Conservation (phyloP, 1,140 invertebrate genomes). For the Drosophila suzukii region DNA sequence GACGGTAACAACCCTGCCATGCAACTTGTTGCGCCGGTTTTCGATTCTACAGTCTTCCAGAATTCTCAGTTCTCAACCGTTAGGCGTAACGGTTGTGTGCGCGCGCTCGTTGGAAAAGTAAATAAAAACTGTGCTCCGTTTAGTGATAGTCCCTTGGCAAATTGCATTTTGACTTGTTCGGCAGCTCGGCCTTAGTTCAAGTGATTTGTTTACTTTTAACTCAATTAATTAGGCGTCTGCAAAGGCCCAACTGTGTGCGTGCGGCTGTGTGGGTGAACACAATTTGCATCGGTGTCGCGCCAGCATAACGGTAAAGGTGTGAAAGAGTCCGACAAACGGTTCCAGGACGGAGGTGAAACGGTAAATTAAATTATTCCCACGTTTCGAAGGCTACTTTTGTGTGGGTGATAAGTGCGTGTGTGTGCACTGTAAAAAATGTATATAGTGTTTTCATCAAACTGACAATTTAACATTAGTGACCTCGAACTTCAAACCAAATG, state of each 20-base stretch:
- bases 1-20: no score
- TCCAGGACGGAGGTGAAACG: constrained; percentile 34
- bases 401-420: background rate
- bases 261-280: constrained; percentile 11
- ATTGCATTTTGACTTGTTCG: constrained; percentile 49
- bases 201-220: constrained; percentile 48
- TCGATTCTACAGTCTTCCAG: no score
- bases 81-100: constrained; percentile 55
- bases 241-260: constrained; percentile 5
- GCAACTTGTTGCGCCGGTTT: no score
- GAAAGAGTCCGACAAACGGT: constrained; percentile 11
- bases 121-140: constrained; percentile 11
- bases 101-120: background rate
- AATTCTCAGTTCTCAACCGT: constrained; percentile 42
- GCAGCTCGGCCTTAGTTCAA: constrained; percentile 11
- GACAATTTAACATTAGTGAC: background rate
- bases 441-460: background rate
- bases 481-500: no score
- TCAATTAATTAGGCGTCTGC: constrained; percentile 11
- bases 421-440: background rate
- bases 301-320: constrained; percentile 52
- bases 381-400: constrained; percentile 19
- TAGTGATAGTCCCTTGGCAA: constrained; percentile 34
- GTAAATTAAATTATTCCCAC: constrained; percentile 53
- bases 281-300: constrained; percentile 28